Evolutionary conservation across 2,113 vertebrate species (phyloP).

Genomic region (Oplegnathus fasciatus): DNA sequence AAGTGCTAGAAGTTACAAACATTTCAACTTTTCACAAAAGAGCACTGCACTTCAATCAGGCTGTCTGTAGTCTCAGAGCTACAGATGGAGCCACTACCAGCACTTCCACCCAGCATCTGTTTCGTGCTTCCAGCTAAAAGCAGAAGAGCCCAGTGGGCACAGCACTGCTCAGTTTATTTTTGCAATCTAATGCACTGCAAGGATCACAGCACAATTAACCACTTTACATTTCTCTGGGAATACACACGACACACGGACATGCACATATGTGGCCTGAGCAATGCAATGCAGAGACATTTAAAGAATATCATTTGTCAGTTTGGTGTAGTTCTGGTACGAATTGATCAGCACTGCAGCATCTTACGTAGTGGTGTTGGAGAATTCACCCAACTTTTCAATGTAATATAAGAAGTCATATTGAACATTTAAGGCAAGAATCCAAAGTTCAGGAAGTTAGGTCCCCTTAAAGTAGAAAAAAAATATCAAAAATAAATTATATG

Average conservation of each 20-base stretch:
- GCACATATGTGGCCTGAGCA: not conserved
- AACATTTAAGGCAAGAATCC: not conserved
- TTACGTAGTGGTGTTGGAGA: not conserved
- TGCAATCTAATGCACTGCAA: conserved; percentile 44
- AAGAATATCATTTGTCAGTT: not conserved
- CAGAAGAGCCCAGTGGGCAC: conserved; percentile 56
- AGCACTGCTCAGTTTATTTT: conserved; percentile 44
- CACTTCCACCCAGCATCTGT: conserved; percentile 71
- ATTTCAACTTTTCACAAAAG: conserved; percentile 68
- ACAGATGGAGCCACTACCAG: conserved; percentile 68
- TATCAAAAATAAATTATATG: not conserved
- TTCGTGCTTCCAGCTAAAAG: conserved; percentile 62
- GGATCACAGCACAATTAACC: conserved; percentile 64
- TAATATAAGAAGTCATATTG: not conserved
- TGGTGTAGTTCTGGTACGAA: not conserved
- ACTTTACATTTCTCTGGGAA: conserved; percentile 41
- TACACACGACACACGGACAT: not conserved
- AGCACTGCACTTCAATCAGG: conserved; percentile 55
- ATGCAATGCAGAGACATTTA: not conserved
- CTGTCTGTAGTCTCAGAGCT: conserved; percentile 67
- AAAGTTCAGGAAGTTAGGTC: not conserved
- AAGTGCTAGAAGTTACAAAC: conserved; percentile 50
- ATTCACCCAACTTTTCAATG: not conserved
- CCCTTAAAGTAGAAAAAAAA: not conserved
- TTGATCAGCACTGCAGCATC: not conserved